Conservation (phyloP, 2,888 invertebrate genomes). For the Pseudococcus viburni region DNA sequence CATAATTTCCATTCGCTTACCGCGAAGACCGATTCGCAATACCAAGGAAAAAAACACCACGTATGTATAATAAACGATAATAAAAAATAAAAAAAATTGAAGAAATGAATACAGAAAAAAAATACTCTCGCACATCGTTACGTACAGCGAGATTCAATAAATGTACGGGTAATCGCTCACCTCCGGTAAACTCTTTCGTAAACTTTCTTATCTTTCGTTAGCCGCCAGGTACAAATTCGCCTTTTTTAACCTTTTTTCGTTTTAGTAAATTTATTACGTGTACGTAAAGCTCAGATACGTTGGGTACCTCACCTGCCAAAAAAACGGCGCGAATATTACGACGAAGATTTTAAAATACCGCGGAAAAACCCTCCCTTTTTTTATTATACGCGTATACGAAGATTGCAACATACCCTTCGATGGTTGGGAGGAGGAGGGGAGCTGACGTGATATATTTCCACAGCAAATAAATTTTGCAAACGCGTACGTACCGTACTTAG, state of each 20-base stretch:
- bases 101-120: not conserved
- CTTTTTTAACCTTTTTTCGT: not conserved
- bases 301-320: too few relatives aligned
- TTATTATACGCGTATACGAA: not conserved
- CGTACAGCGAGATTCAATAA: not conserved
- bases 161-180: not conserved
- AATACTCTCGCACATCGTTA: not conserved
- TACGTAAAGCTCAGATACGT: too few relatives aligned
- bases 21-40: not conserved
- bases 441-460: not conserved
- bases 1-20: not conserved
- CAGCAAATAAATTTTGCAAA: not conserved
- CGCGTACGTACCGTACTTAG: not conserved
- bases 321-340: too few relatives aligned
- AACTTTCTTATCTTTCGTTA: slow-evolving; percentile 24
- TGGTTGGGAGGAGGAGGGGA: too few relatives aligned
- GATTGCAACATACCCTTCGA: not conserved
- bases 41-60: not conserved
- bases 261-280: not conserved
- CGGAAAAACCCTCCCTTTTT: too few relatives aligned
- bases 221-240: slow-evolving; percentile 2
- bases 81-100: not conserved
- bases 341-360: too few relatives aligned
- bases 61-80: not conserved
- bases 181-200: not conserved